Base-by-base conservation (phyloP, 1,140 invertebrate species). In the Trachymyrmex septentrionalis region DNA sequence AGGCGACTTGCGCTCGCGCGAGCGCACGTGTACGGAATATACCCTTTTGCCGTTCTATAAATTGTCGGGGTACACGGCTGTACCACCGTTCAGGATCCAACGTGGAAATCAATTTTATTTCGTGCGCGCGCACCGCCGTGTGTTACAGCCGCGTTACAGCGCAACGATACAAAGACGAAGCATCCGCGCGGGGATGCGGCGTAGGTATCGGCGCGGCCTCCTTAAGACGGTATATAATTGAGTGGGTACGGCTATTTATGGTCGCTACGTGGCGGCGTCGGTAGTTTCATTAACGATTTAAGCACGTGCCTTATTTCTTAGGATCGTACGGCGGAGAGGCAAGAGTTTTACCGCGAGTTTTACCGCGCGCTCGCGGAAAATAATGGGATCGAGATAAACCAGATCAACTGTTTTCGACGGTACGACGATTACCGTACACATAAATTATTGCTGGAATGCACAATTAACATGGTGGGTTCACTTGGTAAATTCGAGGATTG, bases 231-330 rank as follows among this genome's bases (percentile, higher is more conserved):
- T 73, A 73, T 82, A 82, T 82, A 84, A 84, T 84, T 84, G 69
- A 84, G 67, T 61, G 55, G 69, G 55, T 75, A 84, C 69, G 69
- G 80, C 55, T 84, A 63, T 84, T 84, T 84, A 84, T 59, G 80
- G 55, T 44, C 67, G 66, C 50, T 82, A 82, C 78, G 78, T 82
- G 78, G 50, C 67, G 69, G 80, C 80, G 55, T 75, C 69, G 80
- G 55, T 84, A 84, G 69, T 84, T 84, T 84, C 80, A 84, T 84
- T 84, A 84, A 84, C 55, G 80, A 63, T 84, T 84, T 84, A 84
- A 84, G 72, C 80, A 73, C 69, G 80, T 48, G 69, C 24, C 24
- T 84, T 63, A 75, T 63, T 84, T 84, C 55, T 73, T 34, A 48
- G 55, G 30, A 12, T 30, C 19, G 16, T 48, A 38, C 9, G 24